Percentiles rank a stretch among this genome's conserved stretches.
phyloP scores from a whole-genome alignment of 2,888 invertebrate species.

The Erannis defoliaria region DNA sequence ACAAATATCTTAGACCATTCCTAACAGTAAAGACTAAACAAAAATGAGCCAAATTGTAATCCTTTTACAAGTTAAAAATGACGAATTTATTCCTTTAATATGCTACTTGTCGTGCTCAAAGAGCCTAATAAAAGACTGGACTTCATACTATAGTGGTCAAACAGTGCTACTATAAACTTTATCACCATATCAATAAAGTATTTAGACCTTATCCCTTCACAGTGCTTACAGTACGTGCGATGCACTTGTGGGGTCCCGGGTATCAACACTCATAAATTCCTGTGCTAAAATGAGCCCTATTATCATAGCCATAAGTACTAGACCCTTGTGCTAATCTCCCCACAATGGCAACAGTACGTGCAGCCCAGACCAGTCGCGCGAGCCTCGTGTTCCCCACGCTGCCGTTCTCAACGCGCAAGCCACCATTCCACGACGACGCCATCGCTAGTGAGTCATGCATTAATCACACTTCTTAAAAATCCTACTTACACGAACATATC shows the following conservation, averaged over 20 bases:
- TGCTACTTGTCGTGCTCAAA: too few relatives aligned
- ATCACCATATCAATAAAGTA: not conserved
- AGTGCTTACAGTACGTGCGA: not conserved
- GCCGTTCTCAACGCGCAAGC: slow-evolving; percentile 86
- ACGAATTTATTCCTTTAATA: too few relatives aligned
- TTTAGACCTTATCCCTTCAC: not conserved
- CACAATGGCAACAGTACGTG: slow-evolving; percentile 69
- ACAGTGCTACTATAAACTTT: too few relatives aligned
- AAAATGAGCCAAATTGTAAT: too few relatives aligned
- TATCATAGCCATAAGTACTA: slow-evolving; percentile 8
- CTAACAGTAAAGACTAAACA: too few relatives aligned
- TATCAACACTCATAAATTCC: not conserved
- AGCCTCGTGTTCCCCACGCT: slow-evolving; percentile 92
- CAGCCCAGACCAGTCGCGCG: slow-evolving; percentile 90
- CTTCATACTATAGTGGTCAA: too few relatives aligned
- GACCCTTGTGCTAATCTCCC: slow-evolving; percentile 18
- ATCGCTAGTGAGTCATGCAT: slow-evolving; percentile 75
- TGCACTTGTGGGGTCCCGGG: not conserved
- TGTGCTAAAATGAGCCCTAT: slow-evolving; percentile 1
- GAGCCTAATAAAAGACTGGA: too few relatives aligned
- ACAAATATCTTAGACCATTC: too few relatives aligned
- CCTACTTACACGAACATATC: not conserved
- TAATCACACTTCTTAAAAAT: not conserved
- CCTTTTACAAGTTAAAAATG: too few relatives aligned
- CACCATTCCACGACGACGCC: slow-evolving; percentile 83